Evolutionary conservation across 1,140 invertebrate species (phyloP), one percentile per base, ranked within the genome.

Genomic region (Littorina saxatilis): DNA sequence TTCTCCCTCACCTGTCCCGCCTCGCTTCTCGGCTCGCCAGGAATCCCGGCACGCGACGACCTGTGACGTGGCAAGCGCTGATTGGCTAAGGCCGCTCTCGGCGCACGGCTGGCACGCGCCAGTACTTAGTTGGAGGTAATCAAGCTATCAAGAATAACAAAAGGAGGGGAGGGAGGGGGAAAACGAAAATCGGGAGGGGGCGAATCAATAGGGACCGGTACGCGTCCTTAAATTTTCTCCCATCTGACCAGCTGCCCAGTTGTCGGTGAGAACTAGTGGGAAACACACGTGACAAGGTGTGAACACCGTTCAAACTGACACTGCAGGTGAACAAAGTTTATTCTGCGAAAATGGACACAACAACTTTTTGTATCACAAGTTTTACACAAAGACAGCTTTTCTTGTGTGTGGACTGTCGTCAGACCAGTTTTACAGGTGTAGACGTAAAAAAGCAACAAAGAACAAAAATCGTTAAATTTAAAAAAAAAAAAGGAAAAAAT

Each of bases 31-130:
- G 32, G 23, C 66, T 68, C 35, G 66, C 66, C 13, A 40, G 17
- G 37, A 68, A 37, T 52, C 40, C 70, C 70, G 70, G 40, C 70
- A 73, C 70, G 70, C 70, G 70, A 73, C 70, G n/a, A 73, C 70
- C 11, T 73, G 70, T 73, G 70, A 73, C 70, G 70, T 73, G 43
- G 70, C 40, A 27, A 23, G 13, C 43, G 37, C 35, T 15, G 68
- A 72, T 72, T 72, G 68, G 68, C 27, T n/a, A 23, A 61, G 23
- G 58, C 20, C 9, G 58, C 17, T 20, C 17, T 20, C 15, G 37
- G 70, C 63, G 63, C 70, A 43, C 70, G 70, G 70, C 70, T 73
- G 70, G 70, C 70, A 73, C 43, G 70, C 70, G 70, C 70, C 70
- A 20, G 9, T 37, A 20, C 0, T 1, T 37, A 37, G 32, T 37